These are phyloP conservation scores for Parasteatoda tepidariorum DNA, from an alignment of 1,140 invertebrate genomes.

Conservation along the genomic window DNA sequence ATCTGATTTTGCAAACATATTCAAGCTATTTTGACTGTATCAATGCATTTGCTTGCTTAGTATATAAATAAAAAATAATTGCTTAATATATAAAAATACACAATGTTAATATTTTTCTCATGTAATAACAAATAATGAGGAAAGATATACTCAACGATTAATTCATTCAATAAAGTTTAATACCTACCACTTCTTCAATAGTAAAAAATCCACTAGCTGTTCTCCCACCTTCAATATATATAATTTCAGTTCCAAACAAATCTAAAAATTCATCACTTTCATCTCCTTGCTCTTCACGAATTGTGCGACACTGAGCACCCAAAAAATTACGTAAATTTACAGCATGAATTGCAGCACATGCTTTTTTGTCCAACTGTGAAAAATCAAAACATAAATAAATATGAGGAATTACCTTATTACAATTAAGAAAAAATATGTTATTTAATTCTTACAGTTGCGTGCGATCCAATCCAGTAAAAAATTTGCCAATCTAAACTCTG, in stretches of 20 bases:
- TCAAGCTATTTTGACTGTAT: too few species aligned
- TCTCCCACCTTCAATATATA: constrained; percentile 95
- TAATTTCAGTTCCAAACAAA: constrained; percentile 91
- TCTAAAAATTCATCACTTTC: constrained; percentile 96
- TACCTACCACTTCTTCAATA: constrained; percentile 87
- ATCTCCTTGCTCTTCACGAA: constrained; percentile 95
- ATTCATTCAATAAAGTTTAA: background rate
- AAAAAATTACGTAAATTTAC: constrained; percentile 97
- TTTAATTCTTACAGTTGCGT: constrained; percentile 81
- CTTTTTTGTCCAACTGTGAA: constrained; percentile 87
- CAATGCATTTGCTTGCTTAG: too few species aligned
- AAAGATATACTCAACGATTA: too few species aligned
- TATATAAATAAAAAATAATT: too few species aligned
- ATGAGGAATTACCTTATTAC: background rate
- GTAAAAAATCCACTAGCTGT: constrained; percentile 98
- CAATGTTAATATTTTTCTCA: too few species aligned
- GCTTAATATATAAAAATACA: too few species aligned
- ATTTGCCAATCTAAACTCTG: constrained; percentile 93
- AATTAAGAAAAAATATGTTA: constrained; percentile 36
- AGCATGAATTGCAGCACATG: constrained; percentile 98
- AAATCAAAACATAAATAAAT: constrained; percentile 31
- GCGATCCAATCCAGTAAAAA: constrained; percentile 98
- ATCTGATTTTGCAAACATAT: too few species aligned
- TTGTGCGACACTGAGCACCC: constrained; percentile 95
- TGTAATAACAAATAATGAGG: too few species aligned